Base-by-base conservation (phyloP, 2,888 invertebrate genomes). In the Aspidiotus destructor region DNA sequence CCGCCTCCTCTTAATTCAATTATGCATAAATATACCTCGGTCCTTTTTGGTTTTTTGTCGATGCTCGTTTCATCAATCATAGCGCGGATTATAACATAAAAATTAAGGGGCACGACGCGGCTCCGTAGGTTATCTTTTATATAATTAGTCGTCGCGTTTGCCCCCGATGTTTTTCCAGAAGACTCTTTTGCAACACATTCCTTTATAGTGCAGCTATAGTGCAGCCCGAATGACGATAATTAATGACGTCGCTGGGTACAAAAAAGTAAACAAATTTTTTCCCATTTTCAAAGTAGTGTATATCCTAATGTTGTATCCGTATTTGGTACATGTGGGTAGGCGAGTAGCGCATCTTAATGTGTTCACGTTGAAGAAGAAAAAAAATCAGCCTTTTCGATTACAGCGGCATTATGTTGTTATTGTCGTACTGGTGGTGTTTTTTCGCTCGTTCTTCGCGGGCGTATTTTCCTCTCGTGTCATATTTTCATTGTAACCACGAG, bases 1-100 rank as follows among this genome's bases (percentile, higher is more conserved):
- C 52, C 11, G n/a, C 55, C 63, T 54, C 63, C 55, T 55, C 63
- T 55, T 53, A 54, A 41, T 65, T 65, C 58, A 65, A 65, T 65
- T 65, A 65, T 57, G 65, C 44, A 57, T 57, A 52, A 62, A 62
- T 62, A 41, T 40, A 64, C 53, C 64, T 54, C 48, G 48, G 48
- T 48, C n/a, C 48, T 11, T 11, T 65, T 65, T 42, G 55, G 65
- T 57, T 65, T 57, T 42, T 55, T 62, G 62, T 62, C 52, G 62
- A 62, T 62, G 52, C 52, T 48, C 48, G 28, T 62, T 62, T n/a
- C 62, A 62, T 62, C 52, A 62, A 62, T 62, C 62, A 62, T 52
- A 15, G n/a, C 41, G 41, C 41, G 41, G 28, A 62, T 62, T 52
- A 62, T 52, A 53, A 52, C 16, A 44, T 52, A 53, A 62, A 62